These are phyloP conservation scores for Phrixothrix hirtus DNA, from an alignment of 2,888 invertebrate genomes.

Conservation along the genomic window DNA sequence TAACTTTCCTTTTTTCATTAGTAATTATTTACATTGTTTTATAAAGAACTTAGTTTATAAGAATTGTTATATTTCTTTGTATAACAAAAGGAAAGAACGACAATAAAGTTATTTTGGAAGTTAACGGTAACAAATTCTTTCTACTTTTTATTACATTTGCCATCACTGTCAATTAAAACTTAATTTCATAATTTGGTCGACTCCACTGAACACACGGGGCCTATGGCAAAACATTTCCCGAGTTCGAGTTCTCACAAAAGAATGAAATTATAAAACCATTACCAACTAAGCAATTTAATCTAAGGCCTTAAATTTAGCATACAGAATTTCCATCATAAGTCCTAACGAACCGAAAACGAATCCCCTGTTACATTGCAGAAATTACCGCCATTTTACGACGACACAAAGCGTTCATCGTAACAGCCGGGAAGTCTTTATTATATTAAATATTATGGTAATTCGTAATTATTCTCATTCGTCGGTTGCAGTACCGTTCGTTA, in stretches of 20 bases:
- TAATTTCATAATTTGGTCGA: slow-evolving; percentile 16
- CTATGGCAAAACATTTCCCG: slow-evolving; percentile 21
- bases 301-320: slow-evolving; percentile 41
- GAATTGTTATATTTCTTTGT: too few relatives aligned
- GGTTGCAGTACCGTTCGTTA: slow-evolving; percentile 36
- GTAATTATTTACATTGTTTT: too few relatives aligned
- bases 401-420: slow-evolving; percentile 44
- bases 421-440: slow-evolving; percentile 48
- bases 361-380: slow-evolving; percentile 42
- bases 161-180: slow-evolving; percentile 14
- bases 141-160: neutral
- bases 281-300: slow-evolving; percentile 47
- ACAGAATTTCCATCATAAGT: slow-evolving; percentile 46
- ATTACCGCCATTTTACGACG: slow-evolving; percentile 51
- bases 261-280: slow-evolving; percentile 48
- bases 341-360: slow-evolving; percentile 50
- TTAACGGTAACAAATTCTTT: neutral
- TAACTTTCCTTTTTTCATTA: too few relatives aligned
- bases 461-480: slow-evolving; percentile 47
- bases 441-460: slow-evolving; percentile 53
- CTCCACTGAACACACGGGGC: slow-evolving; percentile 10
- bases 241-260: slow-evolving; percentile 29
- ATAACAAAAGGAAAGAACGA: too few relatives aligned
- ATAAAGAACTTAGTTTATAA: too few relatives aligned
- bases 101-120: neutral